phyloP scores from a whole-genome alignment of 2,888 invertebrate species.

The Psylliodes chrysocephalus region DNA sequence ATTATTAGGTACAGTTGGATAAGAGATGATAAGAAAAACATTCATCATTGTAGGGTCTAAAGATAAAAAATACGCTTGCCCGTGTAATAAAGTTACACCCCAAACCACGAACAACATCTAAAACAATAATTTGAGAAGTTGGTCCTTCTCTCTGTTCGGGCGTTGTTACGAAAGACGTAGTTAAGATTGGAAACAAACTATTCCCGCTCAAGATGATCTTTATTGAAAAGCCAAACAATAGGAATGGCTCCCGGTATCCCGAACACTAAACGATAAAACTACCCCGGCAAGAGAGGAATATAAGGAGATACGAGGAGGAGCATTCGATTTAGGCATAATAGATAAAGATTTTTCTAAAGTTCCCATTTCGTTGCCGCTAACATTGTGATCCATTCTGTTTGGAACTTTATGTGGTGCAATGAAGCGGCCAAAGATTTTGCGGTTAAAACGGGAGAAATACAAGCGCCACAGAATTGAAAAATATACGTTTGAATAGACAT shows the following conservation, averaged over 20 bases:
- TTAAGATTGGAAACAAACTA: conserved; percentile 42
- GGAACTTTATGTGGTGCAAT: conserved; percentile 24
- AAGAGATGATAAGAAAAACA: too few species aligned
- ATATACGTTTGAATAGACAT: too few species aligned
- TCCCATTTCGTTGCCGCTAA: conserved; percentile 40
- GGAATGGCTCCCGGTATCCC: conserved; percentile 55
- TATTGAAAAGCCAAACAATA: conserved; percentile 55
- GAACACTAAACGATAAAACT: conserved; percentile 63
- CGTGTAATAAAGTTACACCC: too few species aligned
- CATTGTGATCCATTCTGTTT: conserved; percentile 20
- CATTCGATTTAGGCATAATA: conserved; percentile 55
- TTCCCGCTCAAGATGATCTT: conserved; percentile 39
- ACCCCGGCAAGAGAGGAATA: conserved; percentile 59
- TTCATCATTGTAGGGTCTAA: too few species aligned
- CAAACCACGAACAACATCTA: too few species aligned
- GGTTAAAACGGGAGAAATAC: too few species aligned
- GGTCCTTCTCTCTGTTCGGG: too few species aligned
- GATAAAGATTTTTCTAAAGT: conserved; percentile 58
- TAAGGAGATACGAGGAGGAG: conserved; percentile 56
- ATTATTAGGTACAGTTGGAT: too few species aligned
- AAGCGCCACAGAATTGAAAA: too few species aligned
- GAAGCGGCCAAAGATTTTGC: conserved; percentile 7
- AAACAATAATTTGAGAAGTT: too few species aligned
- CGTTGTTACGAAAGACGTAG: conserved; percentile 18
- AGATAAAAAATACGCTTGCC: too few species aligned